Base-by-base conservation (phyloP, 2,888 invertebrate species). In the Linnaemya tessellans region DNA sequence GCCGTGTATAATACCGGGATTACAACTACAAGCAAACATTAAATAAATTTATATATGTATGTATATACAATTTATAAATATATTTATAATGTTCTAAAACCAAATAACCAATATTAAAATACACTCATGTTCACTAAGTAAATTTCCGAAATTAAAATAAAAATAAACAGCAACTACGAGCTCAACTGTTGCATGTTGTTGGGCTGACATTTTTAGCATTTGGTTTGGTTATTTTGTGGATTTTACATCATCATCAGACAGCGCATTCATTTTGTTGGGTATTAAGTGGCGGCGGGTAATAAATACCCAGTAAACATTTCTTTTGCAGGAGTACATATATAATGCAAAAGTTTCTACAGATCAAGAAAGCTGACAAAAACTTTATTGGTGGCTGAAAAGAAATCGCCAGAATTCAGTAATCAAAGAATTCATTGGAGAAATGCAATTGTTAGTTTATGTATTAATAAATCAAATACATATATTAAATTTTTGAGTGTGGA, bases 101-200 rank as follows among this genome's bases (percentile, higher is more conserved):
- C 30, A 75, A 30, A 25, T 3, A 74, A 41, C 25, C 10, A 25
- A 64, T 65, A 68, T 78, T 30, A 46, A 60, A 68, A 68, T 60
- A 51, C n/a, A 30, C 20, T 4, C 35, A 22, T 35, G 18, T 62
- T 62, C 5, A 54, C 10, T 49, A 1, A 38, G 11, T 35, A 20
- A 9, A 62, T 41, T 3, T 18, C 54, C n/a, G 35, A 56, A 80
- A 49, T 74, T 46, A 62, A 25, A 41, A 71, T 25, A 71, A 56
- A 73, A 73, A 60, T 60, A 35, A 77, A 70, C 68, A 46, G 60
- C 56, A 58, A 65, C 71, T 56, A 46, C 22, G 22, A 46, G 43
- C 18, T 38, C 43, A 84, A 75, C 79, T 80, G 79, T 70, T 79
- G 74, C 74, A 43, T 62, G 62, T 38, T 62, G 51, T 38, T 35